Percentiles rank a stretch among this genome's conserved stretches.
phyloP scores from a whole-genome alignment of 2,113 vertebrate genomes.

The Trichomycterus rosablanca region DNA sequence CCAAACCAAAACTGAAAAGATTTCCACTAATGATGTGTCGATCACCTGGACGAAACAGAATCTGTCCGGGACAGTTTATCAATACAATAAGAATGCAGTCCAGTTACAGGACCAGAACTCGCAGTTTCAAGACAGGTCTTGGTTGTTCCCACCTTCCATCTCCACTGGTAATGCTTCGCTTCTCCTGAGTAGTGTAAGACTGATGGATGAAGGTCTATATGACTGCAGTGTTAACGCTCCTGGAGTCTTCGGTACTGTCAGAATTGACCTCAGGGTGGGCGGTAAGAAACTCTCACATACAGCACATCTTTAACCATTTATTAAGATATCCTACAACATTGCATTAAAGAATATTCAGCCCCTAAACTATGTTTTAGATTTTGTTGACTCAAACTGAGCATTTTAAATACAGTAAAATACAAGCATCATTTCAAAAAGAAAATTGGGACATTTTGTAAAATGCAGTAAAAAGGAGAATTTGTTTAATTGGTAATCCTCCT shows the following conservation, averaged over 20 bases:
- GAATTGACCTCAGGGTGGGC: conserved; percentile 42
- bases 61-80: conserved; percentile 45
- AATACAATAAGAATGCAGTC: conserved; percentile 31
- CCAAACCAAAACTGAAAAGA: background rate
- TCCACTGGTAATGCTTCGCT: conserved; percentile 46
- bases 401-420: no score
- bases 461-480: no score
- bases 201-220: conserved; percentile 43
- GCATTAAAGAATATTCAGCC: no score
- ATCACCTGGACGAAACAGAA: conserved; percentile 48
- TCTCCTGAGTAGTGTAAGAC: conserved; percentile 34
- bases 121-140: conserved; percentile 37
- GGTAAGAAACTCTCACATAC: conserved; percentile 33
- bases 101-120: conserved; percentile 45
- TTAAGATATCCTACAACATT: no score
- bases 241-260: conserved; percentile 39
- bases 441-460: no score
- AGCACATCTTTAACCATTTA: no score
- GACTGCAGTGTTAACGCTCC: conserved; percentile 36
- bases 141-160: conserved; percentile 35
- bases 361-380: no score
- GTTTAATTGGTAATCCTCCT: no score
- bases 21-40: conserved; percentile 10
- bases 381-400: no score
- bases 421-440: no score